Evolutionary conservation across 2,113 vertebrate genomes (phyloP).

Genomic region (Microcebus griseorufus): DNA sequence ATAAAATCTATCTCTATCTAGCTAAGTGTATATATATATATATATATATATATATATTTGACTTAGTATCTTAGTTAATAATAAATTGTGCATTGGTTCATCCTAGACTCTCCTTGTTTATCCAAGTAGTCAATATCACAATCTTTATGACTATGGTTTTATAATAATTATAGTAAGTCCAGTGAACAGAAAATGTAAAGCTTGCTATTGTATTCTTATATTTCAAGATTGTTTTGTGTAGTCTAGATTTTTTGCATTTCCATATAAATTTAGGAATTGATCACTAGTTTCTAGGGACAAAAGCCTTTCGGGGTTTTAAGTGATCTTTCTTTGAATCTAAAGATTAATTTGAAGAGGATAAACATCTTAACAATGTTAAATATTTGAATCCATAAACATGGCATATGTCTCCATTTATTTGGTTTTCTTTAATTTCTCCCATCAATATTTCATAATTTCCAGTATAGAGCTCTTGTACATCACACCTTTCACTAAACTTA

Average conservation of each 20-base stretch:
- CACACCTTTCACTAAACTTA: neutral
- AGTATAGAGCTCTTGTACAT: neutral
- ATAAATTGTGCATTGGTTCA: neutral
- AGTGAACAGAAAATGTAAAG: neutral
- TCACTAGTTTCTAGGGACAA: neutral
- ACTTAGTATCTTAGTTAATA: neutral
- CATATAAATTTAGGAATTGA: neutral
- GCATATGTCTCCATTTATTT: neutral
- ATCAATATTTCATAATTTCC: neutral
- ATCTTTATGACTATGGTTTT: neutral
- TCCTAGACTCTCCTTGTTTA: neutral
- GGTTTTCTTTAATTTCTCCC: neutral
- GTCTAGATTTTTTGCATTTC: neutral
- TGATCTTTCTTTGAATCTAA: neutral
- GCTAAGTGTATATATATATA: neutral
- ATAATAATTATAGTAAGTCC: neutral
- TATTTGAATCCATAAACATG: neutral
- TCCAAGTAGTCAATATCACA: neutral
- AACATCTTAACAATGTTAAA: neutral
- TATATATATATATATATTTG: neutral
- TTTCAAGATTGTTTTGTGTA: neutral
- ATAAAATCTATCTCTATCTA: neutral
- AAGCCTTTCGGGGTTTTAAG: neutral
- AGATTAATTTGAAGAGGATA: neutral
- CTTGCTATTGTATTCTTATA: neutral